phyloP scores from a whole-genome alignment of 92 coral and sea anemone genomes.

The Phenganax subtilis region DNA sequence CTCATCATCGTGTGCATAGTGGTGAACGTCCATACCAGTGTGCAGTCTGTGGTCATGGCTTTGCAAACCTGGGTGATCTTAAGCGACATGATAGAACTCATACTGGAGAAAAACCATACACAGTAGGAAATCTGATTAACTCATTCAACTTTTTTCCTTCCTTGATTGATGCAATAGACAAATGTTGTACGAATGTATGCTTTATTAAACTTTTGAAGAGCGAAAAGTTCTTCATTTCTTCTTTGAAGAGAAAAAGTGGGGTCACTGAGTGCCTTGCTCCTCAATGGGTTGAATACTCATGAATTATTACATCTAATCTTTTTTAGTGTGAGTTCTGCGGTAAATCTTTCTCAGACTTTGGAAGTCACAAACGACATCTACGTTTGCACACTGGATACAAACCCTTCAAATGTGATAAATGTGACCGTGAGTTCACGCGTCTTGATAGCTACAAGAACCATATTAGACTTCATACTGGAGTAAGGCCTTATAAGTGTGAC shows the following conservation, averaged over 20 bases:
- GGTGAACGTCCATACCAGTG: slow-evolving; percentile 96
- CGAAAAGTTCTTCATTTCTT: background rate
- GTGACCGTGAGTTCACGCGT: slow-evolving; percentile 85
- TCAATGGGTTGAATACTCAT: background rate
- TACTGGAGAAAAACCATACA: slow-evolving; percentile 97
- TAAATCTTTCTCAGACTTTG: slow-evolving; percentile 91
- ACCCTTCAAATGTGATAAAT: slow-evolving; percentile 86
- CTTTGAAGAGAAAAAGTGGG: no score
- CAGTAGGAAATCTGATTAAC: slow-evolving; percentile 43
- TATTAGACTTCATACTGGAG: slow-evolving; percentile 86
- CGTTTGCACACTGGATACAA: slow-evolving; percentile 94
- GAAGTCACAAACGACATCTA: slow-evolving; percentile 93
- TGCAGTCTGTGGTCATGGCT: slow-evolving; percentile 90
- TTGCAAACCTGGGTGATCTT: slow-evolving; percentile 94
- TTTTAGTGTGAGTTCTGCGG: slow-evolving; percentile 79
- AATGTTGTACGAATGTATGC: background rate
- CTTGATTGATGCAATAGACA: background rate
- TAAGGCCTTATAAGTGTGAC: slow-evolving; percentile 93
- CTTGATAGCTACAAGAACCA: slow-evolving; percentile 96
- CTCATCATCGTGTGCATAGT: slow-evolving; percentile 93
- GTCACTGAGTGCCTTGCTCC: background rate
- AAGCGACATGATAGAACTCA: slow-evolving; percentile 92
- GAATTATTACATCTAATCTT: background rate
- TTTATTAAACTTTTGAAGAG: background rate
- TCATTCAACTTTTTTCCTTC: background rate